Base-by-base conservation (phyloP, 2,888 invertebrate genomes). In the Agrotis ipsilon region DNA sequence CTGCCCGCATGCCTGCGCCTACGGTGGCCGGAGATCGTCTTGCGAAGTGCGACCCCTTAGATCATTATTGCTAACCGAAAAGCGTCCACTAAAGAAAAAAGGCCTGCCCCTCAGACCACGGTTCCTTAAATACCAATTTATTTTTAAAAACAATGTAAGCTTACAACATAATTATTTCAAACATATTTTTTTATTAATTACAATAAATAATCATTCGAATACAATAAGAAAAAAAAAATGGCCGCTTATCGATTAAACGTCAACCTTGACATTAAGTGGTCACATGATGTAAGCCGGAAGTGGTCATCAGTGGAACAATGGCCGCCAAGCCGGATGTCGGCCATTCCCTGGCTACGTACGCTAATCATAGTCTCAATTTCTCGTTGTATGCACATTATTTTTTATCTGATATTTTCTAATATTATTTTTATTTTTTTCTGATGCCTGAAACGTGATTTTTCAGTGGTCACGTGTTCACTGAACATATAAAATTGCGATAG, bases 261-360 rank as follows among this genome's bases (percentile, higher is more conserved):
- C 45, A 80, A 64, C 84, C 86, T 83, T 85, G 86, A 81, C 81
- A 78, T 83, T 85, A 83, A 55, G 55, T 68, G 74, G 67, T 46
- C 73, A 63, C 55, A 66, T 71, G 75, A 85, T 68, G 78, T 72
- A 61, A 64, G 59, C 75, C 84, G 84, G 84, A 84, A 83, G 76
- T 72, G 75, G 67, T 85, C 78, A 85, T 85, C 86, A 83, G 78
- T 68, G 58, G 83, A 78, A 84, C 84, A 84, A 84, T 84, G 64
- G 84, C 75, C 54, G 51, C 19, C 54, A 32, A 67, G 68, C 81
- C 83, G 84, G 84, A 85, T 75, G 85, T 72, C 75, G 57, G 75
- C 70, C 72, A 85, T 85, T 83, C 71, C 32, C 74, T 70, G 54
- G 46, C 43, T 58, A 54, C 63, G 72, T 65, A 69, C 69, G 46